Conservation (phyloP, 2,888 invertebrate genomes). For the Drosophila ustulata region DNA sequence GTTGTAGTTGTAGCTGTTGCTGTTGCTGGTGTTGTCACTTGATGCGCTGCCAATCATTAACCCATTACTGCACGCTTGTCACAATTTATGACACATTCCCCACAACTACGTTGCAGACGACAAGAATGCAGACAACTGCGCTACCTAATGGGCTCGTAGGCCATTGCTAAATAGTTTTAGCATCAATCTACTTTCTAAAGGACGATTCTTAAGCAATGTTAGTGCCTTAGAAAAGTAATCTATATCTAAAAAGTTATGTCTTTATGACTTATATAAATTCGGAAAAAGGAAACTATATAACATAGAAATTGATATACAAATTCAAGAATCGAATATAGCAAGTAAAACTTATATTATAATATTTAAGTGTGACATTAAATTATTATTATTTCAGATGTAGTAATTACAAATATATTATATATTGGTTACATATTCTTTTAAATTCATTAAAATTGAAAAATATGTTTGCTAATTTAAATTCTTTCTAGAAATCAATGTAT, state of each 20-base stretch:
- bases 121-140: background rate
- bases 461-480: background rate
- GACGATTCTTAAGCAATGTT: background rate
- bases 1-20: slow-evolving; percentile 30
- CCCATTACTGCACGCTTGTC: slow-evolving; percentile 64
- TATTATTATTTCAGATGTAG: too few relatives aligned
- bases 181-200: background rate
- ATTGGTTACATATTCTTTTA: background rate
- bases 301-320: too few relatives aligned
- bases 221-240: too few relatives aligned
- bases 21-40: slow-evolving; percentile 57
- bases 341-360: too few relatives aligned
- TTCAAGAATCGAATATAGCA: too few relatives aligned
- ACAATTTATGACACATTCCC: slow-evolving; percentile 60
- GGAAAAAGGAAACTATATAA: too few relatives aligned
- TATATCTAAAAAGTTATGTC: background rate
- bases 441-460: background rate
- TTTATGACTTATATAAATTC: too few relatives aligned
- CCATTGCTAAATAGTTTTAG: background rate
- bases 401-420: too few relatives aligned
- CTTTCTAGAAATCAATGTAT: too few relatives aligned
- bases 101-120: background rate
- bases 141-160: background rate
- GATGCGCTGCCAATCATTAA: slow-evolving; percentile 65
- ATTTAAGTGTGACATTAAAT: too few relatives aligned